phyloP scores from a whole-genome alignment of 2,797 vertebrate species.

The Sebastes matsubarae region DNA sequence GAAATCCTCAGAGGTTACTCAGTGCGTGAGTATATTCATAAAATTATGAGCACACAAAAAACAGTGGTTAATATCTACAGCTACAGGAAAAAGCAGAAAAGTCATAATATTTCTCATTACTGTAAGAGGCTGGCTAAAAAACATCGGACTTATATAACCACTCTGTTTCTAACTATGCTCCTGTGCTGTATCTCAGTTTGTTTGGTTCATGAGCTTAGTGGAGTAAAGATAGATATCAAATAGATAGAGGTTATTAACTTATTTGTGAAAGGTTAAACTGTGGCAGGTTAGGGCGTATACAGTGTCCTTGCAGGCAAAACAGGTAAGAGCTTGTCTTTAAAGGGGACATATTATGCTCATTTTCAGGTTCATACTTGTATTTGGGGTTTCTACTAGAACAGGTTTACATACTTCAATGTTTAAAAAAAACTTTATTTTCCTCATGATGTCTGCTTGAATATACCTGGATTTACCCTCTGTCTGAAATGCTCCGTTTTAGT shows the following conservation, averaged over 20 bases:
- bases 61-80: slow-evolving; percentile 15
- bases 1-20: slow-evolving; percentile 39
- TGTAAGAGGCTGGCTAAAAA: not conserved
- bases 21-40: slow-evolving; percentile 25
- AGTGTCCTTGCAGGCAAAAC: not conserved
- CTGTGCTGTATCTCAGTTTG: not conserved
- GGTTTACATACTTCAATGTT: too few relatives aligned
- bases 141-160: not conserved
- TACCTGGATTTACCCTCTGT: too few relatives aligned
- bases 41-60: slow-evolving; percentile 21
- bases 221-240: not conserved
- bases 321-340: not conserved
- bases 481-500: too few relatives aligned
- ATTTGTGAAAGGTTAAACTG: not conserved
- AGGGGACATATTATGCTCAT: too few relatives aligned
- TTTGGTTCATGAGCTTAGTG: not conserved
- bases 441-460: too few relatives aligned
- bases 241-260: not conserved
- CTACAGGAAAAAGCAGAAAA: not conserved
- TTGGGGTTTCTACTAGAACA: too few relatives aligned
- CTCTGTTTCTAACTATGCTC: not conserved
- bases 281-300: not conserved
- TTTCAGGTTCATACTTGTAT: too few relatives aligned
- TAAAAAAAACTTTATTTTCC: too few relatives aligned
- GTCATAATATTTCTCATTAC: not conserved